Evolutionary conservation across 2,888 invertebrate genomes (phyloP).

Genomic region (Dryococelus australis): DNA sequence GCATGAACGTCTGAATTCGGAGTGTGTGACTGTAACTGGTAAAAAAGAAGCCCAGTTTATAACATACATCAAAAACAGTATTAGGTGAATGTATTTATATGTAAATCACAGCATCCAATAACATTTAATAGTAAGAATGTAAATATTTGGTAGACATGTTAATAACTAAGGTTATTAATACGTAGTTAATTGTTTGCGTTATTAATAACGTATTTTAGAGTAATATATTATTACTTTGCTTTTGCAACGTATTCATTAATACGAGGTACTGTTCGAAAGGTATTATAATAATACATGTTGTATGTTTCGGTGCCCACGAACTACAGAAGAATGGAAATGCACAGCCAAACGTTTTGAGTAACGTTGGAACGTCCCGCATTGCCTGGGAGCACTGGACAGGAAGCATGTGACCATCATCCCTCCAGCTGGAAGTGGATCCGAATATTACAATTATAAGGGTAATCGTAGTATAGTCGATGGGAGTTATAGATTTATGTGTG

Average conservation of each 20-base stretch:
- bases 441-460: conserved; percentile 43
- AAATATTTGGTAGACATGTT: not conserved
- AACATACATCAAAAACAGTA: no score
- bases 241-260: no score
- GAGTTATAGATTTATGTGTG: conserved; percentile 29
- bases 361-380: conserved; percentile 45
- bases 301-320: conserved; percentile 42
- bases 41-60: no score
- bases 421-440: conserved; percentile 36
- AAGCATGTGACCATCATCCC: conserved; percentile 43
- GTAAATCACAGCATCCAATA: not conserved
- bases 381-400: conserved; percentile 44
- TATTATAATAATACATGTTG: not conserved
- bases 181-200: not conserved
- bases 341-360: conserved; percentile 43
- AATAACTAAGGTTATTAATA: not conserved
- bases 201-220: not conserved
- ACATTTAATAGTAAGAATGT: not conserved
- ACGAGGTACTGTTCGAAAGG: no score
- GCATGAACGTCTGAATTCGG: not conserved
- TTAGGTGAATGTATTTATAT: not conserved
- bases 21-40: not conserved
- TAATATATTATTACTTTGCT: not conserved
- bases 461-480: conserved; percentile 38
- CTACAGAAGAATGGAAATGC: conserved; percentile 45